Base-by-base conservation (phyloP, 2,113 vertebrate species). In the Cavia porcellus region DNA sequence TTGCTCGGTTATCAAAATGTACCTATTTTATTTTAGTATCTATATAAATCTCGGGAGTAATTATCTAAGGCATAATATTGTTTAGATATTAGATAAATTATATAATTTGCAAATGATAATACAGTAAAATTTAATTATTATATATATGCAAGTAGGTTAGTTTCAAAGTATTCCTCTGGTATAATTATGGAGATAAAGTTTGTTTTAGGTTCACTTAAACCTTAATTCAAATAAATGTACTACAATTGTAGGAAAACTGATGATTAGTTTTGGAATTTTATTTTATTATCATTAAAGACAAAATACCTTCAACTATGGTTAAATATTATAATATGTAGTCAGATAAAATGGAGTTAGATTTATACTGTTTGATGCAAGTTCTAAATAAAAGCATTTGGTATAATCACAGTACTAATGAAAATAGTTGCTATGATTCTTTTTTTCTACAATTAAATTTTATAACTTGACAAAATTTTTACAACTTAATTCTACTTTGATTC, bases 11-110 rank as follows among this genome's bases (percentile, higher is more conserved):
- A 80, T 35, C 1, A 45, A 74, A 93, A 66, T 96, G n/a, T 83
- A 86, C 68, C 90, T 88, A 35, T 13, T 84, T 17, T 25, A 72
- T 57, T 45, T 90, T 86, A 57, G 7, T 3, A 91, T 4, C 12
- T 77, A 90, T 97, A 88, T 97, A 97, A 30, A 50, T 91, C 42
- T n/a, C 42, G 77, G 24, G 50, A 96, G 89, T 4, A 89, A 24
- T 55, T 52, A 96, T 88, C 25, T 35, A 83, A 38, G 87, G 82
- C 62, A 88, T 96, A 68, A 3, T 88, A 32, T 70, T 93, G 87
- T 88, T 89, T 2, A 15, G 57, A 97, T 97, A 97, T 97, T 96
- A 92, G 74, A 94, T 5, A 35, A 95, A 61, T 0, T 3, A 90
- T 20, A 62, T 91, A 13, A 35, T 7, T 95, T 92, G 0, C 1